Percentiles rank a stretch among this genome's conserved stretches.
Evolutionary conservation across 1,140 invertebrate genomes (phyloP).

Genomic region (Zeugodacus cucurbitae): DNA sequence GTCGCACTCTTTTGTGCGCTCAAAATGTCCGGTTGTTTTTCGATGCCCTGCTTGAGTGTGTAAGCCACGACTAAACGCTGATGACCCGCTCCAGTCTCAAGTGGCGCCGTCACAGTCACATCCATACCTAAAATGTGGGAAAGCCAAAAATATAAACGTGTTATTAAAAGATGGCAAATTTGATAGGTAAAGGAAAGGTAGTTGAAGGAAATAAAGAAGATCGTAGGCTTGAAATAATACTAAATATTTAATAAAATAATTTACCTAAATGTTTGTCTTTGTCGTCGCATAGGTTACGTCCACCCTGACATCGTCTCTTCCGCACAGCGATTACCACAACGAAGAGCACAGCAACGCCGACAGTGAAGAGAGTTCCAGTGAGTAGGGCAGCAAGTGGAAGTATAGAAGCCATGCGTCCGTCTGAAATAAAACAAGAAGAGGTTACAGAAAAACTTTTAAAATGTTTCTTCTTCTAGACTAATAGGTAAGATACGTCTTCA

Average conservation of each 20-base stretch:
- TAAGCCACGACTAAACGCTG: conserved; percentile 72
- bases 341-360: conserved; percentile 73
- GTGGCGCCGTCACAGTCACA: conserved; percentile 64
- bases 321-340: conserved; percentile 71
- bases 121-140: conserved; percentile 62
- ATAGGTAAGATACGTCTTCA: too few relatives aligned
- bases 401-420: conserved; percentile 71
- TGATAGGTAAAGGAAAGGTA: too few relatives aligned
- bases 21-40: conserved; percentile 67
- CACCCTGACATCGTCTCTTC: conserved; percentile 62
- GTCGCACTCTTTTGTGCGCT: conserved; percentile 66
- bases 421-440: conserved; percentile 63
- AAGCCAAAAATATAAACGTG: too few relatives aligned
- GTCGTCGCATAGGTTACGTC: conserved; percentile 59
- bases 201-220: too few relatives aligned
- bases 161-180: too few relatives aligned
- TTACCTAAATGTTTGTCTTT: conserved; percentile 71
- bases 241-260: neutral
- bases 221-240: neutral
- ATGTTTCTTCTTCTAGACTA: too few relatives aligned
- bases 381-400: conserved; percentile 72
- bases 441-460: neutral
- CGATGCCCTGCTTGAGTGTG: conserved; percentile 69
- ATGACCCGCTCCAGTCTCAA: conserved; percentile 72
- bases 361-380: conserved; percentile 71